A percentile compares a stretch with the other conserved stretches of the same genome.
Conservation (phyloP, 2,888 invertebrate species). For the Caenorhabditis angaria region DNA sequence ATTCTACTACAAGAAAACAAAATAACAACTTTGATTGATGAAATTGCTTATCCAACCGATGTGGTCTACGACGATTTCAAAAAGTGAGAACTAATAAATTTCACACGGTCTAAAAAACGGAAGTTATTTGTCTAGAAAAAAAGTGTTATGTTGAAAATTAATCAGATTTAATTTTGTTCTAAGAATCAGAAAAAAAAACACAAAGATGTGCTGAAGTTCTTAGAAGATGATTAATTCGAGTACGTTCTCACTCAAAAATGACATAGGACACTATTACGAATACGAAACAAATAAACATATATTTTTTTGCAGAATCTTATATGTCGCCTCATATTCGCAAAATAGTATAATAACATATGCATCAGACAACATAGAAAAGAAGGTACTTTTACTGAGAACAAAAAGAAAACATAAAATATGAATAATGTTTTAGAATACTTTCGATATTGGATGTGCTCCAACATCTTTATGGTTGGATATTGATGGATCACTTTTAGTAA, state of each 20-base stretch:
- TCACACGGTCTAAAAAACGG: background rate
- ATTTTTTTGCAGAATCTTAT: background rate
- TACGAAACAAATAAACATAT: background rate
- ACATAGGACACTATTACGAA: background rate
- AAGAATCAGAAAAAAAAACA: background rate
- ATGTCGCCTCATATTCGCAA: background rate
- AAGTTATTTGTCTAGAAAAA: too few relatives aligned
- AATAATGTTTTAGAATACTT: background rate
- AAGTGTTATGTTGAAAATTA: background rate
- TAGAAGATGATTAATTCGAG: background rate
- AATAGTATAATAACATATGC: background rate
- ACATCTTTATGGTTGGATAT: slow-evolving; percentile 42
- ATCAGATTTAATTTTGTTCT: slow-evolving; percentile 14
- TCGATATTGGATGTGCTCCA: slow-evolving; percentile 28
- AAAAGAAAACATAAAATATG: background rate
- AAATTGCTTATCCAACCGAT: slow-evolving; percentile 26
- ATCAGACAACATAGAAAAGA: background rate
- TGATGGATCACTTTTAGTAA: slow-evolving; percentile 30
- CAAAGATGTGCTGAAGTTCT: background rate
- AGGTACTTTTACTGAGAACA: background rate
- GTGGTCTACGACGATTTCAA: slow-evolving; percentile 20
- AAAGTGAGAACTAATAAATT: slow-evolving; percentile 21
- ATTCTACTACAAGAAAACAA: slow-evolving; percentile 3
- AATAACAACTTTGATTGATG: background rate
- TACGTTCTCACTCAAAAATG: background rate